Percentiles rank a stretch among this genome's conserved stretches.
Conservation (phyloP, 2,113 vertebrate genomes). For the Seriola dumerili region DNA sequence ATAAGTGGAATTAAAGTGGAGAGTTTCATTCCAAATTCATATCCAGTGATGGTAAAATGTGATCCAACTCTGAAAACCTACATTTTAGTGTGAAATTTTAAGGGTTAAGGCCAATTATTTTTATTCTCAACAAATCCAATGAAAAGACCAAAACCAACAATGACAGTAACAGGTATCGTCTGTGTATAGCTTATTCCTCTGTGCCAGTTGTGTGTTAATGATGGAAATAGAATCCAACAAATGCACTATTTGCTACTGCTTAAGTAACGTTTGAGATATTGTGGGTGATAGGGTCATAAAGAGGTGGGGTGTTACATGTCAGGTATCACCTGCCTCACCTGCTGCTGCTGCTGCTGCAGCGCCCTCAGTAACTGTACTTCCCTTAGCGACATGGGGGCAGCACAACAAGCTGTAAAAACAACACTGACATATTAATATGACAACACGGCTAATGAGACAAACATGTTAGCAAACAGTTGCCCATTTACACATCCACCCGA, state of each 20-base stretch:
- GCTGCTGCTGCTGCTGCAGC: too few species aligned
- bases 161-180: not conserved
- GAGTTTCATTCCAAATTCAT: conserved; percentile 38
- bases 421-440: too few species aligned
- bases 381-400: not conserved
- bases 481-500: not conserved
- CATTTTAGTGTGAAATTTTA: not conserved
- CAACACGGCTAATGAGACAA: too few species aligned
- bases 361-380: not conserved
- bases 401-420: not conserved
- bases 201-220: not conserved
- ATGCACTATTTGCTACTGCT: not conserved
- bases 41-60: conserved; percentile 1
- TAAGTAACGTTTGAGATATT: not conserved
- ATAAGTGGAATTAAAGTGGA: not conserved
- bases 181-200: not conserved
- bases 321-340: not conserved
- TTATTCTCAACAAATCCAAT: not conserved
- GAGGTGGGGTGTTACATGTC: not conserved
- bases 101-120: not conserved
- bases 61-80: not conserved
- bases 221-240: not conserved
- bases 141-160: conserved; percentile 14
- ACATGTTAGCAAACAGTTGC: too few species aligned
- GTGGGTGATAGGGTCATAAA: not conserved